Percentiles rank a stretch among this genome's conserved stretches.
Evolutionary conservation across 2,888 invertebrate genomes (phyloP).

Genomic region (Synanthedon formicaeformis): DNA sequence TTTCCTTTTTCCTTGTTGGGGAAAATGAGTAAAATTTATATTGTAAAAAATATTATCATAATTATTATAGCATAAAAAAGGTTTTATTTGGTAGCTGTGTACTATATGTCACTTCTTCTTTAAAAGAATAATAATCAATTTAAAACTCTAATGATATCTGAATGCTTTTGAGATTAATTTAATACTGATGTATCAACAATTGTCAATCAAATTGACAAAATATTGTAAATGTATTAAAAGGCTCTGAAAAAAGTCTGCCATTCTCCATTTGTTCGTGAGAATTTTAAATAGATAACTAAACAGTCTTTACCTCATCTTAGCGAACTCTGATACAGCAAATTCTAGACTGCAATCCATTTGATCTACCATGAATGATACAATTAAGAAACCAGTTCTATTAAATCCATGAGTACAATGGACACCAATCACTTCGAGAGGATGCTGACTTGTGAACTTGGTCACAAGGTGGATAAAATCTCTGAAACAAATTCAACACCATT

Average conservation of each 20-base stretch:
- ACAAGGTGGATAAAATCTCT: constrained; percentile 85
- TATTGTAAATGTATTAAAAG: no score
- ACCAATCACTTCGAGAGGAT: constrained; percentile 83
- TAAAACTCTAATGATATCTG: no score
- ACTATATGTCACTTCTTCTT: no score
- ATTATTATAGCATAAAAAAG: no score
- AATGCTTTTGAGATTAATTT: no score
- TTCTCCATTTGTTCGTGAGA: not conserved
- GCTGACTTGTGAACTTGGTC: constrained; percentile 79
- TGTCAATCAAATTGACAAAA: no score
- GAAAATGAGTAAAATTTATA: no score
- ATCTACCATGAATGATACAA: constrained; percentile 91
- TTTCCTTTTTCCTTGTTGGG: no score
- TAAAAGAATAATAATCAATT: no score
- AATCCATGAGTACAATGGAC: constrained; percentile 99
- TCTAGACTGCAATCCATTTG: constrained; percentile 86
- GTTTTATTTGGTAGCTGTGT: no score
- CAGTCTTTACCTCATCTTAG: constrained; percentile 68
- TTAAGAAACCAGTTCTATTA: constrained; percentile 96
- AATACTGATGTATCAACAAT: no score
- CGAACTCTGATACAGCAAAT: constrained; percentile 84
- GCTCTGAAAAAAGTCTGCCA: not conserved
- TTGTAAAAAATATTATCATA: no score
- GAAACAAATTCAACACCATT: constrained; percentile 9
- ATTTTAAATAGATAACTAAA: constrained; percentile 2